Percentiles rank a stretch among this genome's conserved stretches.
Conservation (phyloP, 2,113 vertebrate genomes). For the Laticauda laticaudata region DNA sequence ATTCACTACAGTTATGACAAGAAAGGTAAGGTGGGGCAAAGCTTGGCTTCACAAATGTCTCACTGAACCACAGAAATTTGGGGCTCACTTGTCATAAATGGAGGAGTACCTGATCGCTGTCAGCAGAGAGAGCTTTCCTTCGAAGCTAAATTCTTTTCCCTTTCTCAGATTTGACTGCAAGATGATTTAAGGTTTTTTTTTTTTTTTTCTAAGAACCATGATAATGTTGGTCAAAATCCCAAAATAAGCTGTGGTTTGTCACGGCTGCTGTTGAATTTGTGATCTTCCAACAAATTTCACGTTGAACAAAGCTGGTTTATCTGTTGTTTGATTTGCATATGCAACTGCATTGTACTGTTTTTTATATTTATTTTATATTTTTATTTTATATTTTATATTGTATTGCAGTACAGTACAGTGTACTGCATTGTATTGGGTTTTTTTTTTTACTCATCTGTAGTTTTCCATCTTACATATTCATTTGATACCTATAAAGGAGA, state of each 20-base stretch:
- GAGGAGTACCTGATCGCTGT: neutral
- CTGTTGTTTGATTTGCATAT: neutral
- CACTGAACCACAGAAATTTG: neutral
- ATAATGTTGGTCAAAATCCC: too few relatives aligned
- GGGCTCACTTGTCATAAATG: neutral
- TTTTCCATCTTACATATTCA: neutral
- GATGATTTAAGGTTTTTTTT: too few relatives aligned
- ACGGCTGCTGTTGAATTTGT: neutral
- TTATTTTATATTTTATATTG: too few relatives aligned
- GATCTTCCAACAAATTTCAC: neutral
- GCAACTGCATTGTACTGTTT: neutral
- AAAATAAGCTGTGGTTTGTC: neutral
- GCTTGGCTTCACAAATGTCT: neutral
- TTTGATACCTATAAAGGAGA: too few relatives aligned
- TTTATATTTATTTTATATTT: too few relatives aligned
- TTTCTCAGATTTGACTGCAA: neutral
- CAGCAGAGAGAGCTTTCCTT: neutral
- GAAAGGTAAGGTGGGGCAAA: neutral
- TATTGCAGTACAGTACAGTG: too few relatives aligned
- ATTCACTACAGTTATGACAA: neutral
- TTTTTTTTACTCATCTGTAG: neutral
- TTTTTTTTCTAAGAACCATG: neutral
- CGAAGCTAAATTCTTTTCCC: neutral
- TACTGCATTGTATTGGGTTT: neutral
- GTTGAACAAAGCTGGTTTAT: neutral